Conservation (phyloP, 2,797 vertebrate species). For the Psittacula derbiana region DNA sequence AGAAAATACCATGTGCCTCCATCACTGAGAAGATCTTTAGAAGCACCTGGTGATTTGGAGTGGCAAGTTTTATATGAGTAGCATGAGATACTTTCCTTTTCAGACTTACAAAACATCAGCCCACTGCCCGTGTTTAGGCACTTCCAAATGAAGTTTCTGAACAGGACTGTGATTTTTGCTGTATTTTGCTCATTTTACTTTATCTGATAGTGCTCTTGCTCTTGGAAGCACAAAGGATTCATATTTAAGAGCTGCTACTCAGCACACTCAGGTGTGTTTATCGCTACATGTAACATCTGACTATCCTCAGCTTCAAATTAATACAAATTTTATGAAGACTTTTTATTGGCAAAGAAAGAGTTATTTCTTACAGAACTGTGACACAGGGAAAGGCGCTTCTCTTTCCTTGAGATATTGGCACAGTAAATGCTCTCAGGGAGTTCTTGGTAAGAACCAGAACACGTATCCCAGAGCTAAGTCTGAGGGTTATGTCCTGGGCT, state of each 20-base stretch:
- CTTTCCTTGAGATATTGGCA: neutral
- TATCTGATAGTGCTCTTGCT: neutral
- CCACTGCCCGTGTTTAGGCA: neutral
- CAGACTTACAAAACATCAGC: neutral
- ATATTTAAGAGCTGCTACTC: neutral
- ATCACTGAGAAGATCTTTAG: neutral
- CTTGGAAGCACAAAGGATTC: neutral
- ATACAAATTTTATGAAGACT: neutral
- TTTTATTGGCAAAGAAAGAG: neutral
- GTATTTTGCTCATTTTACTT: neutral
- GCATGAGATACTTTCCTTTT: neutral
- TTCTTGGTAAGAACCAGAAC: neutral
- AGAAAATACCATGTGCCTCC: neutral
- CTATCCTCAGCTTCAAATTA: neutral
- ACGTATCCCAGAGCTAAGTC: neutral
- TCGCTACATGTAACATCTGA: neutral
- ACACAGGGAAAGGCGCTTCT: neutral
- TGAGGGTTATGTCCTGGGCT: neutral
- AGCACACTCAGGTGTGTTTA: neutral
- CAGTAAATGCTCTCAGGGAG: neutral
- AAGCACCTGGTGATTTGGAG: neutral
- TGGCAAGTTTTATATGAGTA: neutral
- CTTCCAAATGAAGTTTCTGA: neutral
- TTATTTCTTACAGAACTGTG: neutral
- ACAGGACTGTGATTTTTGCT: neutral